Conservation (phyloP, 1,140 invertebrate genomes). For the Bombus fervidus region DNA sequence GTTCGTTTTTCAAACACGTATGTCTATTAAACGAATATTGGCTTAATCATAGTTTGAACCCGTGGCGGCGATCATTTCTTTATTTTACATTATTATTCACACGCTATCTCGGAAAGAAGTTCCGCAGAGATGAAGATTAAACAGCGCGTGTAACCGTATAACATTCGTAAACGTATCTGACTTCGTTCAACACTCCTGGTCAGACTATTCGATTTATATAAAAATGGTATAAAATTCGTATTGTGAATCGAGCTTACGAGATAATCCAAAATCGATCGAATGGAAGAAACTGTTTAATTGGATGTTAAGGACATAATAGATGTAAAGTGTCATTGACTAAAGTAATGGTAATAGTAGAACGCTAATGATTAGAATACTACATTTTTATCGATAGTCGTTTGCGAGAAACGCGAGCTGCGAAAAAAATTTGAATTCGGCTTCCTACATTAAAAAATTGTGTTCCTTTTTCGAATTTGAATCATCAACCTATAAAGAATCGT, state of each 20-base stretch:
- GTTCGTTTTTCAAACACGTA: background rate
- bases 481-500: background rate
- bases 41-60: background rate
- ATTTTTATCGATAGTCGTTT: constrained; percentile 38
- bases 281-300: constrained; percentile 37
- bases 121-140: constrained; percentile 13
- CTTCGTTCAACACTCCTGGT: background rate
- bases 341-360: constrained; percentile 20
- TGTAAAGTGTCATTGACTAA: constrained; percentile 8
- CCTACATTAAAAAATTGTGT: background rate
- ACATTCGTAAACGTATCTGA: constrained; percentile 1
- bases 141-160: background rate
- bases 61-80: background rate
- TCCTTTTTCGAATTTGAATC: background rate
- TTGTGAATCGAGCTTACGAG: constrained; percentile 41
- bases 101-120: background rate
- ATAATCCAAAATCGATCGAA: constrained; percentile 45
- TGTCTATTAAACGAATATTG: no score
- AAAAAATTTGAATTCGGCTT: constrained; percentile 15
- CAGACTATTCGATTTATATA: constrained; percentile 44
- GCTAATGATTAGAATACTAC: background rate
- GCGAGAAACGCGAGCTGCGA: constrained; percentile 28
- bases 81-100: constrained; percentile 22
- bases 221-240: constrained; percentile 56
- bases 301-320: constrained; percentile 23